Conservation (phyloP, 2,888 invertebrate species). For the Drosophila tripunctata region DNA sequence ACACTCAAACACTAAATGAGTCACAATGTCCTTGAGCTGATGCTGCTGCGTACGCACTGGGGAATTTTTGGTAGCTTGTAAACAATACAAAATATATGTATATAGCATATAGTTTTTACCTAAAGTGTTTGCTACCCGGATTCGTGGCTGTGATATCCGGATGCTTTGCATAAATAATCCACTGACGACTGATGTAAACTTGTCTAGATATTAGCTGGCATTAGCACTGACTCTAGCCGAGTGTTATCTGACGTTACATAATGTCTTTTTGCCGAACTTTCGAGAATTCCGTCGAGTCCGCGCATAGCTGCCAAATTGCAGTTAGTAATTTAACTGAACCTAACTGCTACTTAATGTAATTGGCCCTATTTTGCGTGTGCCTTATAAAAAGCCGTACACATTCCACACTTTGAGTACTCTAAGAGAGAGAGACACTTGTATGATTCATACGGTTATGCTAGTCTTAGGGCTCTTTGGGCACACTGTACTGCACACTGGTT, state of each 20-base stretch:
- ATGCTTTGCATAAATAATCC: not conserved
- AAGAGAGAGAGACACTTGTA: not conserved
- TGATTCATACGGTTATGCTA: conserved; percentile 36
- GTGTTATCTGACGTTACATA: not conserved
- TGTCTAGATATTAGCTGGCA: too few relatives aligned
- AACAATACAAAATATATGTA: not conserved
- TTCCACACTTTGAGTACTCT: conserved; percentile 11
- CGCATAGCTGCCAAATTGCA: conserved; percentile 1
- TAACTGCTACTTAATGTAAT: conserved; percentile 32
- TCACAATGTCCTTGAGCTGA: conserved; percentile 35
- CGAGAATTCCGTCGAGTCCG: conserved; percentile 16
- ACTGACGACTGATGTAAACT: not conserved
- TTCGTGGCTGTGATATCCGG: not conserved
- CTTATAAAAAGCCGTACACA: not conserved
- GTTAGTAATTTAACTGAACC: conserved; percentile 23
- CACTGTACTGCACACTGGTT: conserved; percentile 27
- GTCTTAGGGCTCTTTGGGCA: conserved; percentile 30
- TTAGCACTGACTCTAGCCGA: too few relatives aligned
- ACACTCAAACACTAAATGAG: conserved; percentile 16
- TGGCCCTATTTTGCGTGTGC: conserved; percentile 15
- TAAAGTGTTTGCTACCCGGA: not conserved
- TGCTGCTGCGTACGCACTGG: not conserved
- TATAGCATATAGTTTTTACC: not conserved
- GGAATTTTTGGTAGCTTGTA: not conserved
- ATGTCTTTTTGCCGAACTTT: conserved; percentile 10